These are phyloP conservation scores for Gymnoscopelus braueri DNA, from an alignment of 2,797 vertebrate genomes.

Conservation along the genomic window DNA sequence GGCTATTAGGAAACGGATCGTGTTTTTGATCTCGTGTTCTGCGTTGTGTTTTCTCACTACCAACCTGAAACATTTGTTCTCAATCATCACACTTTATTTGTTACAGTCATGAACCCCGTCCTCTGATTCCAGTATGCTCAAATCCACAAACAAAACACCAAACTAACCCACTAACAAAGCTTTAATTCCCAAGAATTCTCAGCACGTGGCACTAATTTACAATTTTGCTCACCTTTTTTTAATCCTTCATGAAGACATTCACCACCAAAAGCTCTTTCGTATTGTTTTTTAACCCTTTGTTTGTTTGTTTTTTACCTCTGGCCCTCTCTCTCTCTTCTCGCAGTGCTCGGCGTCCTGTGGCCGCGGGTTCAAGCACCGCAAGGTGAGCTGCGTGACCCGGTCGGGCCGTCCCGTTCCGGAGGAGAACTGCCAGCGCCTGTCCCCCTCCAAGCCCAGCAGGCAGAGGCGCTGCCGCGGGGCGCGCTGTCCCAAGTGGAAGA, in stretches of 20 bases:
- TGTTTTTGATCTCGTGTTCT: too few relatives aligned
- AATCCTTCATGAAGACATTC: not conserved
- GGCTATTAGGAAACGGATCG: too few relatives aligned
- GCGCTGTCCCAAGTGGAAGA: slow-evolving; percentile 93
- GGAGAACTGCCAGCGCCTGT: slow-evolving; percentile 88
- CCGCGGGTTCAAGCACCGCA: slow-evolving; percentile 89
- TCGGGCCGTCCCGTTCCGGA: slow-evolving; percentile 87
- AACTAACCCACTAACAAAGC: too few relatives aligned
- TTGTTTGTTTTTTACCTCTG: slow-evolving; percentile 23
- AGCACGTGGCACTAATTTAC: too few relatives aligned
- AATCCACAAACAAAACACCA: too few relatives aligned
- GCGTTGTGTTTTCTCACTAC: too few relatives aligned
- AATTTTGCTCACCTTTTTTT: not conserved
- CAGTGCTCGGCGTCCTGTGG: slow-evolving; percentile 96
- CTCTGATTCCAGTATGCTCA: too few relatives aligned
- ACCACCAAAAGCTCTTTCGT: not conserved
- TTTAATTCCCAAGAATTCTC: not conserved
- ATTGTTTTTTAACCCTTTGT: slow-evolving; percentile 18
- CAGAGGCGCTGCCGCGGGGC: slow-evolving; percentile 91
- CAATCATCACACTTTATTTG: too few relatives aligned
- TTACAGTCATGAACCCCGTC: too few relatives aligned
- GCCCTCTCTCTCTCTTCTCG: slow-evolving; percentile 51
- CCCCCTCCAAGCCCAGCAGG: slow-evolving; percentile 85
- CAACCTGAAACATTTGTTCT: too few relatives aligned
- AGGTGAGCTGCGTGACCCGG: slow-evolving; percentile 89